These are phyloP conservation scores for Eulemur macaco DNA, from an alignment of 2,113 vertebrate genomes.

Conservation along the genomic window DNA sequence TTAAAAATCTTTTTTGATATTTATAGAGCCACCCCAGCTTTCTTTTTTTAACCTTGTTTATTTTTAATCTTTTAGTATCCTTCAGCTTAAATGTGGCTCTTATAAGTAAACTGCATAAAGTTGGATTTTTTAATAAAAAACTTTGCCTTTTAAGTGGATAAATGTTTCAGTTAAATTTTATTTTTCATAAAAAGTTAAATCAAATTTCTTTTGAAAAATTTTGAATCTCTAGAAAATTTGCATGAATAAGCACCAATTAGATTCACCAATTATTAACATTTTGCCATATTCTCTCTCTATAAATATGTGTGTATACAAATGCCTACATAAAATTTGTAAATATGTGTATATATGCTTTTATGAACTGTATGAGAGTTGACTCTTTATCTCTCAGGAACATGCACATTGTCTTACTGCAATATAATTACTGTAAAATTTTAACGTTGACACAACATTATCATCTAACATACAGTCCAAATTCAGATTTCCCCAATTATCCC, in stretches of 20 bases:
- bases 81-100: conserved; percentile 24
- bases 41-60: not conserved
- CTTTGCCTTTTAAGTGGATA: not conserved
- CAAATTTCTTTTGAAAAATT: conserved; percentile 8
- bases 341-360: not conserved
- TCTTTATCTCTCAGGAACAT: not conserved
- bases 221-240: conserved; percentile 6
- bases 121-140: not conserved
- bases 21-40: not conserved
- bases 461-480: not conserved
- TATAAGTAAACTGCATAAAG: not conserved
- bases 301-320: not conserved
- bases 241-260: not conserved
- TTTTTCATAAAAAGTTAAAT: not conserved
- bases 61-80: conserved; percentile 5
- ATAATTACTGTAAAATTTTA: not conserved
- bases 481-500: not conserved
- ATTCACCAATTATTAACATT: not conserved
- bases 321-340: not conserved
- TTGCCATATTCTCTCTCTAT: not conserved
- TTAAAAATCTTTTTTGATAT: not conserved
- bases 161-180: not conserved
- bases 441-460: not conserved
- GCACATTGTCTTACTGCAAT: not conserved
- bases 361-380: not conserved